Percentiles rank a stretch among this genome's conserved stretches.
Conservation (phyloP, 2,888 invertebrate genomes). For the Pollenia angustigena region DNA sequence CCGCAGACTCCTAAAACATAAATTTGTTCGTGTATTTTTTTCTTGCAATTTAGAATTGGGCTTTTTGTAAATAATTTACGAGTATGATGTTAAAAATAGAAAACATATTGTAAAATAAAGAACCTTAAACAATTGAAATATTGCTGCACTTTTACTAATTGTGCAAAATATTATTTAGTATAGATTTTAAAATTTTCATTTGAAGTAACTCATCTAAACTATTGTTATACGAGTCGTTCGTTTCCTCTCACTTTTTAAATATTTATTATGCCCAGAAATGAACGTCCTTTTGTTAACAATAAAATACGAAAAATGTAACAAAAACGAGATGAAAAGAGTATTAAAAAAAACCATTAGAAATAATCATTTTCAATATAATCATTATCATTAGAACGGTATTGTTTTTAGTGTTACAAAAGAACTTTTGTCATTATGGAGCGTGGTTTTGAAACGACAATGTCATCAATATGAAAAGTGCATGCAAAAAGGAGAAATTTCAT, state of each 20-base stretch:
- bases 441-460: background rate
- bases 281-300: background rate
- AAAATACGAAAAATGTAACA: background rate
- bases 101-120: background rate
- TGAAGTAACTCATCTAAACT: background rate
- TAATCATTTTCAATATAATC: constrained; percentile 8
- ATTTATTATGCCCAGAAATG: background rate
- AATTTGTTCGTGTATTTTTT: background rate
- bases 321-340: background rate
- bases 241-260: background rate
- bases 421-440: background rate
- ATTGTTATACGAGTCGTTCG: background rate
- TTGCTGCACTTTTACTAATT: background rate
- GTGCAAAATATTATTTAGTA: too few relatives aligned
- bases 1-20: background rate
- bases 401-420: constrained; percentile 10
- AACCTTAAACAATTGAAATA: background rate
- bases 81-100: background rate
- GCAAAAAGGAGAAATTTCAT: background rate
- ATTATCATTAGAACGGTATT: constrained; percentile 4
- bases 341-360: constrained; percentile 7
- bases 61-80: background rate
- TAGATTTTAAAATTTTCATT: background rate
- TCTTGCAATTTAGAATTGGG: background rate
- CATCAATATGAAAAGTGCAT: background rate